A percentile compares a stretch with the other conserved stretches of the same genome.
phyloP scores from a whole-genome alignment of 2,888 invertebrate genomes.

The Julus scanicus region DNA sequence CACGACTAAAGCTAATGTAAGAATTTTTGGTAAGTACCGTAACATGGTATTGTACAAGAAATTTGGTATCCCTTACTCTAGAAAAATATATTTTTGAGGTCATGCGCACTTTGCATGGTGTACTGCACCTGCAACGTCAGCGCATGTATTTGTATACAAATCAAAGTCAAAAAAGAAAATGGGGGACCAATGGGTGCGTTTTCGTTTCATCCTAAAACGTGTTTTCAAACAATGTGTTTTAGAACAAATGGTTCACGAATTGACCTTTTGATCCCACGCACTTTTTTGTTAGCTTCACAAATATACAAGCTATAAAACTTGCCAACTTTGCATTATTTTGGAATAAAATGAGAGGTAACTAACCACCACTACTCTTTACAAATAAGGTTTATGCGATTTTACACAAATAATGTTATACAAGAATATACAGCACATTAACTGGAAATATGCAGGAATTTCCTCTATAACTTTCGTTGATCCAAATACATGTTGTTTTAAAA shows the following conservation, averaged over 20 bases:
- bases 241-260: background rate
- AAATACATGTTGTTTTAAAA: too few relatives aligned
- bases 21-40: background rate
- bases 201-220: slow-evolving; percentile 6
- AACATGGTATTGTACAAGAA: background rate
- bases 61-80: background rate
- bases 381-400: background rate
- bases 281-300: too few relatives aligned
- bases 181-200: background rate
- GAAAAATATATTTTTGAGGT: slow-evolving; percentile 14
- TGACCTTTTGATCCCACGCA: background rate
- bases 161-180: background rate
- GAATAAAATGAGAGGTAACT: background rate
- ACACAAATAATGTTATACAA: background rate
- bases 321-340: background rate
- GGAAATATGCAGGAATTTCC: too few relatives aligned
- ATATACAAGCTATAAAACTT: background rate
- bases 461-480: too few relatives aligned
- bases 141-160: background rate
- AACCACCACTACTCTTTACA: background rate
- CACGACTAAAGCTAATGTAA: background rate
- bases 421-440: background rate
- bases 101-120: background rate
- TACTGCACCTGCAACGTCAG: background rate
- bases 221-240: background rate